Base-by-base conservation (phyloP, 53 echinoderm and acorn worm genomes). In the Holothuria scabra region DNA sequence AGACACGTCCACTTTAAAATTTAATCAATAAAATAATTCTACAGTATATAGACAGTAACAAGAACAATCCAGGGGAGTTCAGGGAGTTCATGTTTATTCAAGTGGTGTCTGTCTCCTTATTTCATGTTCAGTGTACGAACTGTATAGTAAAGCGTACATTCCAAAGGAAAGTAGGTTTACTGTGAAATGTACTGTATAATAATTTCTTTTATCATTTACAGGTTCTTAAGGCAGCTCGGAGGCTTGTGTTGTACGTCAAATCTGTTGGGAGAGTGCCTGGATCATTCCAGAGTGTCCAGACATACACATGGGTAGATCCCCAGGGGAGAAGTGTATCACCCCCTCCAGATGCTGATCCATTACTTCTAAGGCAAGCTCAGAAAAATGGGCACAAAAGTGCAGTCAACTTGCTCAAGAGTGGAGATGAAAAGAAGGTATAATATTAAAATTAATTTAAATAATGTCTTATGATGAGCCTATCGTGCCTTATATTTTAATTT, bases 241-340 rank as follows among this genome's bases (percentile, higher is more conserved):
- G 89, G 59, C 90, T 96, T 59, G 88, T 89, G 23, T 74, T 96
- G 60, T 91, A 93, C 31, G 91, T 96, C 46, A 93, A 91, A 80
- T 93, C 93, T n/a, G 93, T 96, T 9, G 96, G 96, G 29, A 89
- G 96, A 38, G 93, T 96, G 8, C 96, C 96, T 1, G 96, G 93
- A 12, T 96, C 96, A 5, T 96, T 91, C 41, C 87, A 93, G 59
- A 90, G 91, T 22, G 93, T 91, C 80, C 87, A 93, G 67, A 96
- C 93, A 18, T 96, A 96, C 84, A 96, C 96, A 44, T 96, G 96
- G 96, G 93, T 96, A 1, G 88, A 96, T 74, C 96, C 93, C 28
- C 84, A 93, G 74, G 96, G 96, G 59, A 82, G 96, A 64, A 96
- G 96, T 29, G 96, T 96, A 46, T 96, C 96, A 2, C 96, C 96